Base-by-base conservation (phyloP, 2,113 vertebrate genomes). In the Archilochus colubris region DNA sequence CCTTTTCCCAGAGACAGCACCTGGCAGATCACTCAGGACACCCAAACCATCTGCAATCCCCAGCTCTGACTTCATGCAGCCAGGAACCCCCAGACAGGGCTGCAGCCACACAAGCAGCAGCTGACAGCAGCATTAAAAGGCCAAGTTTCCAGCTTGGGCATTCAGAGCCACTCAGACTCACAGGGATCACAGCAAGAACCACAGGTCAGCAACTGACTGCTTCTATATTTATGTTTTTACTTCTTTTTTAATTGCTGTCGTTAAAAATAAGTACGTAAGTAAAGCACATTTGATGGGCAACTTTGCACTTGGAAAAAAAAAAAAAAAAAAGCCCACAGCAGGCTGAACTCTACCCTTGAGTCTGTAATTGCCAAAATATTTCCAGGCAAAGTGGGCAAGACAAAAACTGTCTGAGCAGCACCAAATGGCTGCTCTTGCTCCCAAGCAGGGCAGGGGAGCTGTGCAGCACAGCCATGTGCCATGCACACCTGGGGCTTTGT, bases 1-100 rank as follows among this genome's bases (percentile, higher is more conserved):
- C 21, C 48, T 50, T 50, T 50, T 50, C 48, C 48, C 48, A 50
- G 21, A 23, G 43, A 40, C 3, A 6, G 31, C 31, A 16, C 3
- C 3, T 33, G 48, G 40, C 27, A 27, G 3, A 9, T 58, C 44
- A 10, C 17, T 25, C 38, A 13, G 20, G 24, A 9, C 5, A 13
- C 38, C 23, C 1, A 58, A 40, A 33, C 28, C 0, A 3, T 0
- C n/a, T 36, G 7, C 68, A 20, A 20, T 3, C 38, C 69, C 6
- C 59, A 50, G 0, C 33, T 68, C 58, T 31, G 68, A 91, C 61
- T 55, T 28, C 38, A 51, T 0, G 31, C 43, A 55, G 76, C 8
- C 4, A 11, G 1, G 20, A 92, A 55, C 63, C 31, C 31, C 54
- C 54, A 55, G 15, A 30, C 54, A 55, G 10, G 27, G 54, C 4